Base-by-base conservation (phyloP, 1,140 invertebrate genomes). In the Scaptomyza montana region DNA sequence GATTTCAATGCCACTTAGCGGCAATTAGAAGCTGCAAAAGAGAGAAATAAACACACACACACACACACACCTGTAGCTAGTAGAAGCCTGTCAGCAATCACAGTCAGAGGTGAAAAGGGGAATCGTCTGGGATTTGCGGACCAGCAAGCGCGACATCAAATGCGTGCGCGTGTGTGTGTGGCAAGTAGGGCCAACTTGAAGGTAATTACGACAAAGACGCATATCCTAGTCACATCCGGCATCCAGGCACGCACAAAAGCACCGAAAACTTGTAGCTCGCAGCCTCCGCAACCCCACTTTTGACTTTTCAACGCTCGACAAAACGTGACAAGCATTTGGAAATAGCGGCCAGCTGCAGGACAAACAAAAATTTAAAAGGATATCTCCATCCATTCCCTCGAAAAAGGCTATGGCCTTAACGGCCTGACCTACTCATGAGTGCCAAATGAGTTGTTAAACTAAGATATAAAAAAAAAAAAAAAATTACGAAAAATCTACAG, bases 391-490 rank as follows among this genome's bases (percentile, higher is more conserved):
- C 30, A 7, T 33, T 5, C 30, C 30, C 5, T 7, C 30, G 30
- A 33, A 5, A 25, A 25, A 25, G 21, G 21, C 21, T 36, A 36
- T 39, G 60, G 60, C 54, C 68, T 85, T 85, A 85, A 77, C 80
- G 66, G 66, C 75, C 69, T 89, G 77, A 89, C 84, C 85, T 78
- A 89, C 73, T 89, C 79, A 84, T 79, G 84, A 72, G 78, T 69
- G 71, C 71, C 80, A 86, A 86, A 86, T 86, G 81, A 89, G 84
- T 82, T 81, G 72, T 77, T 79, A 51, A 46, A 57, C 55, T 30
- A 59, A 54, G 49, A 57, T 13, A 8, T 7, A 47, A 13, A 19
- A 13, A 6, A 19, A 47, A n/a, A n/a, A n/a, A n/a, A n/a, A n/a
- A n/a, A n/a, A n/a, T n/a, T n/a, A n/a, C 4, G 9, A 47, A 47